These are phyloP conservation scores for Papilio machaon DNA, from an alignment of 1,140 invertebrate genomes.

Conservation along the genomic window DNA sequence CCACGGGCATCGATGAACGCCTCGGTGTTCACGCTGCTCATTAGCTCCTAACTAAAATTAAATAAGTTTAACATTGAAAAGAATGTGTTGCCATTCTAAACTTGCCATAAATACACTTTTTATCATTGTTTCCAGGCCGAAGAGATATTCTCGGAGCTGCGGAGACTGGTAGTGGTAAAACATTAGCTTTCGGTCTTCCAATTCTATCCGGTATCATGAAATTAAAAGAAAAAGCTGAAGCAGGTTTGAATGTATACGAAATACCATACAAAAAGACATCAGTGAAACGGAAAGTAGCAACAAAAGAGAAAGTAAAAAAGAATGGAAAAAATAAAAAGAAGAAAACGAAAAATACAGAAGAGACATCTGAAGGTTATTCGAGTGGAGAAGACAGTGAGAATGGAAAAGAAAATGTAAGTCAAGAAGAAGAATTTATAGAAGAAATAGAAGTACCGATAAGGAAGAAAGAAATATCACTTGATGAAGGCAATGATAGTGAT, in stretches of 20 bases:
- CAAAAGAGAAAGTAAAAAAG: slow-evolving; percentile 59
- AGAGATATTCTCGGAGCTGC: slow-evolving; percentile 97
- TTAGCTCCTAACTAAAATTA: too few species aligned
- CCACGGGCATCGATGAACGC: too few species aligned
- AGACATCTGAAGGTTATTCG: slow-evolving; percentile 72
- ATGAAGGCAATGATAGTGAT: slow-evolving; percentile 55
- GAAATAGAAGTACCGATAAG: slow-evolving; percentile 53
- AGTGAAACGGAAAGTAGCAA: slow-evolving; percentile 55
- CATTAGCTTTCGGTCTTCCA: slow-evolving; percentile 97
- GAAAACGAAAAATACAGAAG: slow-evolving; percentile 45
- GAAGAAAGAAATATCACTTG: slow-evolving; percentile 41
- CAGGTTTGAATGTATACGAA: slow-evolving; percentile 69
- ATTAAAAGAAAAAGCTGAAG: slow-evolving; percentile 81
- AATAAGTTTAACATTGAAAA: too few species aligned
- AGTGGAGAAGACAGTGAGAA: slow-evolving; percentile 59
- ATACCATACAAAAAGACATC: slow-evolving; percentile 75
- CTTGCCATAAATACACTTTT: too few species aligned
- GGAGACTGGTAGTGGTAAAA: slow-evolving; percentile 99
- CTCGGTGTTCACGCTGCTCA: too few species aligned
- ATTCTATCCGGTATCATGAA: slow-evolving; percentile 92
- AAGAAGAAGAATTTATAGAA: slow-evolving; percentile 55
- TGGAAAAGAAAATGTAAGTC: slow-evolving; percentile 49
- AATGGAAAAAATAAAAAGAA: slow-evolving; percentile 58
- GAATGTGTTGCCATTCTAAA: too few species aligned
- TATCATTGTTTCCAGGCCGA: slow-evolving; percentile 70